Evolutionary conservation across 2,797 vertebrate species (phyloP), one percentile per base, ranked within the genome.

Genomic region (Onychomys arenicola): DNA sequence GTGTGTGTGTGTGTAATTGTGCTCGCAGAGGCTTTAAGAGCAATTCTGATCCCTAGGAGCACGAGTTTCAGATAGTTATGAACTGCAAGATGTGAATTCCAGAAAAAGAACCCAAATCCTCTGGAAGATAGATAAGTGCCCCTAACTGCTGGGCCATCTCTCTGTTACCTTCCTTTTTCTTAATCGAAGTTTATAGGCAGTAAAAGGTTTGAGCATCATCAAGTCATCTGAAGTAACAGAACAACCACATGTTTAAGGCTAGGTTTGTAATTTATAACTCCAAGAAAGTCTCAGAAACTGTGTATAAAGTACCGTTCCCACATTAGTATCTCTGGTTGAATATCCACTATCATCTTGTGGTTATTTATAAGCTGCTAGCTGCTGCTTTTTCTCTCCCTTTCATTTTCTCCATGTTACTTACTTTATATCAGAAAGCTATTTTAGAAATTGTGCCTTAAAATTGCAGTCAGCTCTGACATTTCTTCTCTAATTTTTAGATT

Each of bases 401-500:
- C 21, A 80, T 75, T 93, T 94, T 89, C 27, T 80, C 61, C 12
- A 4, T 65, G 86, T 34, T 40, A 75, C 43, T 87, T 90, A 49
- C n/a, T 76, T 91, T 86, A 71, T 91, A 80, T 82, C 84, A 78
- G 40, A 82, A 81, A 23, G 40, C 92, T 78, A 90, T 90, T 94
- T 96, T 93, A 0, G 75, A 93, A 94, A 93, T 86, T 80, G 11
- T 63, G 71, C 40, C 25, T 95, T 90, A 86, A 43, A 91, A 88
- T 92, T 90, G 94, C 88, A 90, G 69, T 80, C 37, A 71, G 57
- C 40, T 16, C 80, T 89, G 77, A 86, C 46, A 95, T 75, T 8
- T 80, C 82, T 49, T 43, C 63, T 34, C 75, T 96, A 71, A 92
- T 76, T 92, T 94, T 91, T 94, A 93, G 46, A 83, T 95, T 85